Evolutionary conservation across 2,888 invertebrate species (phyloP).

Genomic region (Aspidiotus destructor): DNA sequence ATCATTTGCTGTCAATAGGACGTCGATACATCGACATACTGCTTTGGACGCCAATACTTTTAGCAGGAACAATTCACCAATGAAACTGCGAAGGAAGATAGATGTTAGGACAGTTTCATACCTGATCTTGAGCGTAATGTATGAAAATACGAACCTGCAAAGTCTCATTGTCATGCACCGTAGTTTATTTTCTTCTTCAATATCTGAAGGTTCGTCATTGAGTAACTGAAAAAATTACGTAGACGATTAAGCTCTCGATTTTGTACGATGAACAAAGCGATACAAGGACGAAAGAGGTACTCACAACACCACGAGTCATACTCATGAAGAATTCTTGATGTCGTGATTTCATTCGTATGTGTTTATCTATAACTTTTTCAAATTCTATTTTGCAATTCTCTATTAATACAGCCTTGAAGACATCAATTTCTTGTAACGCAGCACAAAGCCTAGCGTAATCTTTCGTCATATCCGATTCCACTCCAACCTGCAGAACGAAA

Average conservation of each 20-base stretch:
- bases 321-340: slow-evolving; percentile 31
- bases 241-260: not conserved
- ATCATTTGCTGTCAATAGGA: slow-evolving; percentile 63
- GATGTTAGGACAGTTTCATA: not conserved
- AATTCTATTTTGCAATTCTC: slow-evolving; percentile 29
- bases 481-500: slow-evolving; percentile 8
- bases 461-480: slow-evolving; percentile 27
- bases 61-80: slow-evolving; percentile 21
- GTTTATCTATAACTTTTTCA: slow-evolving; percentile 27
- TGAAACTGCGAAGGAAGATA: slow-evolving; percentile 7
- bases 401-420: slow-evolving; percentile 25
- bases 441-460: slow-evolving; percentile 27
- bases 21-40: slow-evolving; percentile 54
- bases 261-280: not conserved
- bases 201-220: slow-evolving; percentile 24
- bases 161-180: slow-evolving; percentile 21
- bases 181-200: slow-evolving; percentile 28
- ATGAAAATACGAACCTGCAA: slow-evolving; percentile 21
- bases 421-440: slow-evolving; percentile 27
- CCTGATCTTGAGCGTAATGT: not conserved
- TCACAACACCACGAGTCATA: slow-evolving; percentile 27
- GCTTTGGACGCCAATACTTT: slow-evolving; percentile 27
- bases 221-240: slow-evolving; percentile 10
- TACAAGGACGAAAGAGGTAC: not conserved
- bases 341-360: slow-evolving; percentile 26